Evolutionary conservation across 2,113 vertebrate genomes (phyloP).

Genomic region (Rhizomys pruinosus): DNA sequence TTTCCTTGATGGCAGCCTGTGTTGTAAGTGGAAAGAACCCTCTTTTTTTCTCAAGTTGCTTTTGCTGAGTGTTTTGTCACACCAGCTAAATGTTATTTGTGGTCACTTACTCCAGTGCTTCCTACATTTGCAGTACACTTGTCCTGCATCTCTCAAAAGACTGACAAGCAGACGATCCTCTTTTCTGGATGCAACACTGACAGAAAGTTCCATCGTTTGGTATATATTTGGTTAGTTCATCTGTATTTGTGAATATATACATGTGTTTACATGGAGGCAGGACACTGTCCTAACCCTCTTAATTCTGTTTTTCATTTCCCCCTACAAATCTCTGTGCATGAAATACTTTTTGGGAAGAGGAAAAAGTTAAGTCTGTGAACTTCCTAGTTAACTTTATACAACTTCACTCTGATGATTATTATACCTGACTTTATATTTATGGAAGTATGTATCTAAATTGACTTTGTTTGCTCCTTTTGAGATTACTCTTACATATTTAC

Average conservation of each 20-base stretch:
- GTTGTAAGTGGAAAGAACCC: too few species aligned
- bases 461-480: background rate
- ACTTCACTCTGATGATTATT: background rate
- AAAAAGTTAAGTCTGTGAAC: too few species aligned
- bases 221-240: background rate
- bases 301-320: background rate
- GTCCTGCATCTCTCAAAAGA: background rate
- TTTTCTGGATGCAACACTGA: background rate
- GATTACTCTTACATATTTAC: background rate
- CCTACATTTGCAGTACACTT: background rate
- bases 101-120: background rate
- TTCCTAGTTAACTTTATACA: rapidly evolving
- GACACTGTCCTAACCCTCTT: too few species aligned
- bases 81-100: background rate
- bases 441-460: background rate
- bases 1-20: too few species aligned
- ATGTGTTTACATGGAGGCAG: background rate
- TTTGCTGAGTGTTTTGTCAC: too few species aligned
- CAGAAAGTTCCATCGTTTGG: rapidly evolving
- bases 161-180: too few species aligned
- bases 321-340: too few species aligned
- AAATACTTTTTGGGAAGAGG: background rate
- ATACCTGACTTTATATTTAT: background rate
- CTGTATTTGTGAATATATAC: background rate
- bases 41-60: too few species aligned